Evolutionary conservation across 2,113 vertebrate species (phyloP).

Genomic region (Catagonus wagneri): DNA sequence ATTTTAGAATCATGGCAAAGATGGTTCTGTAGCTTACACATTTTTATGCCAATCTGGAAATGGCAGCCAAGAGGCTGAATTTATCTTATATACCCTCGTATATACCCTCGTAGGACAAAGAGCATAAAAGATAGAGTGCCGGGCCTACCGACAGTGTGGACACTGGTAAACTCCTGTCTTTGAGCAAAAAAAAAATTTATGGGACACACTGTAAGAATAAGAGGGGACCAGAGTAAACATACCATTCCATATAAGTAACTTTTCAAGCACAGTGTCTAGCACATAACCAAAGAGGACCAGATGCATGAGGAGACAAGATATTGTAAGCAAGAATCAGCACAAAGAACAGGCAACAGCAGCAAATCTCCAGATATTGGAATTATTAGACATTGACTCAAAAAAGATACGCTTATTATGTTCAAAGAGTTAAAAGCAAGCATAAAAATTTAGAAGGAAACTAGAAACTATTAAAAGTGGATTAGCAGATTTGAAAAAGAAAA

Average conservation of each 20-base stretch:
- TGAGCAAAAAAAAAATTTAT: neutral
- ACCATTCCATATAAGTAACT: neutral
- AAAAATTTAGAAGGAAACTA: neutral
- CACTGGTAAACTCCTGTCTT: neutral
- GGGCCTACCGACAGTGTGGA: neutral
- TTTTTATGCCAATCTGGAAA: neutral
- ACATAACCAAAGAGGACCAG: neutral
- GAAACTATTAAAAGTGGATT: neutral
- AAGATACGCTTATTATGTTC: neutral
- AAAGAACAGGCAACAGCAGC: neutral
- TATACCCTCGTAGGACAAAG: neutral
- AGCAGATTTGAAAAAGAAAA: slow-evolving; percentile 10
- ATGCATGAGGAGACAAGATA: neutral
- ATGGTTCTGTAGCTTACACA: neutral
- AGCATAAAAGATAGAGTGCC: neutral
- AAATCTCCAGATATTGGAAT: neutral
- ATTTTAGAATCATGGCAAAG: slow-evolving; percentile 40
- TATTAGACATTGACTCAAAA: neutral
- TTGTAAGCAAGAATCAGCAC: neutral
- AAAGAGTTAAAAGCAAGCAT: slow-evolving; percentile 19
- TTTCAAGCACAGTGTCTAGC: slow-evolving; percentile 20
- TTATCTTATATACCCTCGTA: neutral
- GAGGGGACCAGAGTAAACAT: slow-evolving; percentile 18
- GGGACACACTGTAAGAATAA: neutral
- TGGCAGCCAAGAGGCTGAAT: neutral